phyloP scores from a whole-genome alignment of 2,113 vertebrate species.

The Cyprinodon variegatus region DNA sequence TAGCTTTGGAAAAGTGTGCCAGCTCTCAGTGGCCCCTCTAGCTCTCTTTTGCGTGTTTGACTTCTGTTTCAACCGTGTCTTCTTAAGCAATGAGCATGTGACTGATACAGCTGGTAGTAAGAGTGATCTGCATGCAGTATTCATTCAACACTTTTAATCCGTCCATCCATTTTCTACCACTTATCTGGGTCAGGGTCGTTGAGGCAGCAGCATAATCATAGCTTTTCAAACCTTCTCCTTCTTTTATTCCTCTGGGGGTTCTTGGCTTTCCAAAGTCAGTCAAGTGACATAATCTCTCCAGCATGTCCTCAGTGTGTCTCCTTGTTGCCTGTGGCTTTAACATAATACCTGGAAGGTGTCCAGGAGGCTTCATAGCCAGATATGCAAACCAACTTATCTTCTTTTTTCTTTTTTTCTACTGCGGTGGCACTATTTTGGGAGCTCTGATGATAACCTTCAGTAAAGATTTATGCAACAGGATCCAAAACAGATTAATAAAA shows the following conservation, averaged over 20 bases:
- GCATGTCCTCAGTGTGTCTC: neutral
- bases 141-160: slow-evolving; percentile 66
- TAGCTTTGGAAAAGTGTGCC: slow-evolving; percentile 22
- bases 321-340: neutral
- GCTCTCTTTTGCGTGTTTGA: slow-evolving; percentile 34
- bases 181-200: slow-evolving; percentile 6
- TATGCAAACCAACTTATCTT: neutral
- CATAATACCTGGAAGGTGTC: slow-evolving; percentile 5
- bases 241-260: neutral
- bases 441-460: neutral
- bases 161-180: slow-evolving; percentile 12
- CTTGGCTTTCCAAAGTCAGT: neutral
- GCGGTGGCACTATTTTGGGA: neutral
- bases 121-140: slow-evolving; percentile 58
- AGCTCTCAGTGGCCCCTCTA: slow-evolving; percentile 39
- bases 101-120: slow-evolving; percentile 64
- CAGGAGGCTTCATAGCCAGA: neutral
- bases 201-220: neutral
- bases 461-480: neutral
- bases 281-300: neutral
- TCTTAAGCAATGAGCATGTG: slow-evolving; percentile 50
- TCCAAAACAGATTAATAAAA: neutral
- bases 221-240: neutral
- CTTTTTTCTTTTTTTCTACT: neutral
- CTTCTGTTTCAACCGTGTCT: slow-evolving; percentile 35